These are phyloP conservation scores for Leuciscus waleckii DNA, from an alignment of 2,797 vertebrate genomes.

Conservation along the genomic window DNA sequence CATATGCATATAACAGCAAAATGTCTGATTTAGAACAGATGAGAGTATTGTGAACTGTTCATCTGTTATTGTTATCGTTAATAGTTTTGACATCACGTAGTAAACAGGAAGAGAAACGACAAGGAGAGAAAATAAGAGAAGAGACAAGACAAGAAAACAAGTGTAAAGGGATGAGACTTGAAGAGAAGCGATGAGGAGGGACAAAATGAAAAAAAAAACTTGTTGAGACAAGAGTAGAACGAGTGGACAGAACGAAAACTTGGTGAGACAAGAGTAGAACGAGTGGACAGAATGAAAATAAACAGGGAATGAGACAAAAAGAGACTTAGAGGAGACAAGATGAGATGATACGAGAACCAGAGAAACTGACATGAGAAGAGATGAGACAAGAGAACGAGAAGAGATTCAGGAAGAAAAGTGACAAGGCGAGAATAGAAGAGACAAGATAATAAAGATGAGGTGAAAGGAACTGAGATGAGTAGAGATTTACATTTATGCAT, in stretches of 20 bases:
- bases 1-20: neutral
- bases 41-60: neutral
- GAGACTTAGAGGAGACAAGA: neutral
- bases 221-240: neutral
- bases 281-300: neutral
- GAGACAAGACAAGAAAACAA: neutral
- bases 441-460: slow-evolving; percentile 4
- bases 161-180: neutral
- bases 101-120: neutral
- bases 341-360: neutral
- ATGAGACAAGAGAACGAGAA: neutral
- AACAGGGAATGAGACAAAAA: neutral
- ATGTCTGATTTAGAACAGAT: neutral
- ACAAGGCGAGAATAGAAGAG: neutral
- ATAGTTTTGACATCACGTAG: neutral
- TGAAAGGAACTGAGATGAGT: neutral
- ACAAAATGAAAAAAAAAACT: no score
- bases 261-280: neutral
- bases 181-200: neutral
- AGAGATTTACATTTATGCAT: no score
- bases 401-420: neutral
- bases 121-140: neutral
- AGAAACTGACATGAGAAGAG: neutral
- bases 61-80: neutral
- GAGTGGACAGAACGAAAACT: neutral